These are phyloP conservation scores for Trichogramma pretiosum DNA, from an alignment of 1,140 invertebrate genomes.

Conservation along the genomic window DNA sequence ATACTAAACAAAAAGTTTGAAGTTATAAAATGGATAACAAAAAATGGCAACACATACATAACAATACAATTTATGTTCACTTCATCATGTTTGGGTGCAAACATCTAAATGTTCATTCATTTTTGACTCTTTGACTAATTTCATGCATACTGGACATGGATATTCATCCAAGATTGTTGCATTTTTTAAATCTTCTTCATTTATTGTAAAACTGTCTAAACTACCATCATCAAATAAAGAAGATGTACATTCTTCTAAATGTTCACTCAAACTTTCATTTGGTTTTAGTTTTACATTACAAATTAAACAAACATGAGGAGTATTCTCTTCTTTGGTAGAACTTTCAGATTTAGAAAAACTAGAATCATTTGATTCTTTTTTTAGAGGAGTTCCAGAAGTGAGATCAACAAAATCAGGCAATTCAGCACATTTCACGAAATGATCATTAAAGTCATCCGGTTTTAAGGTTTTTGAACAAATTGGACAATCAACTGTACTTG, in stretches of 20 bases:
- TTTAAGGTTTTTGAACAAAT: slow-evolving; percentile 43
- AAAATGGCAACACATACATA: too few relatives aligned
- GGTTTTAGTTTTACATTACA: slow-evolving; percentile 48
- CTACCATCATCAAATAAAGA: slow-evolving; percentile 32
- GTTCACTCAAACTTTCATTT: slow-evolving; percentile 46
- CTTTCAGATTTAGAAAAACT: too few relatives aligned
- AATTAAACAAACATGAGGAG: slow-evolving; percentile 47
- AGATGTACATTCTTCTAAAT: slow-evolving; percentile 55
- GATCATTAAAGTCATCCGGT: slow-evolving; percentile 42
- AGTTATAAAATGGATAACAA: too few relatives aligned
- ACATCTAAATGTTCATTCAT: slow-evolving; percentile 41
- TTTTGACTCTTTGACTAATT: slow-evolving; percentile 24
- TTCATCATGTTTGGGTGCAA: slow-evolving; percentile 21
- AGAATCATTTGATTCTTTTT: slow-evolving; percentile 24
- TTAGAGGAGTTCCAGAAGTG: slow-evolving; percentile 10
- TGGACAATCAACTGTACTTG: slow-evolving; percentile 13
- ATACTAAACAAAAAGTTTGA: too few relatives aligned
- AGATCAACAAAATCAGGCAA: neutral
- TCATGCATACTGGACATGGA: slow-evolving; percentile 39
- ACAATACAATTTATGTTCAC: neutral
- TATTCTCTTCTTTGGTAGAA: slow-evolving; percentile 15
- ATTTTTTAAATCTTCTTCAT: slow-evolving; percentile 4
- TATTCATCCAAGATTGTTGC: slow-evolving; percentile 19
- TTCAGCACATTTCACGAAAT: slow-evolving; percentile 41
- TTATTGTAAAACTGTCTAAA: slow-evolving; percentile 12